Evolutionary conservation across 2,797 vertebrate species (phyloP), one percentile per base, ranked within the genome.

Genomic region (Cossypha polioptera): DNA sequence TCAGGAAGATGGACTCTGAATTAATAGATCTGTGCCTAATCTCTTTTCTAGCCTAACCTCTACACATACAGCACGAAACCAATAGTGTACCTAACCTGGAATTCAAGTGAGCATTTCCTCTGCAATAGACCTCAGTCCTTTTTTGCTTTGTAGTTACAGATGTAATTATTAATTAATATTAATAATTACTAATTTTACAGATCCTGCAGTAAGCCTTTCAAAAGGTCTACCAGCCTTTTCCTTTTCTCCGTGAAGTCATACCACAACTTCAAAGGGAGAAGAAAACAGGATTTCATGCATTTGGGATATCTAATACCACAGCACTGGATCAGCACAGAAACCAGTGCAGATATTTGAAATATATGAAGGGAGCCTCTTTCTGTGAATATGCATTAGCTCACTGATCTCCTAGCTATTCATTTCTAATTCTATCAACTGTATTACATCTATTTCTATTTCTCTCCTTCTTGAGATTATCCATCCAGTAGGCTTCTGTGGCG

Each of bases 261-360:
- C 9, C 76, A 66, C 29, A 67, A 13, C 86, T 90, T 96, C 92
- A 97, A 92, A 95, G 86, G 48, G 67, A 75, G 33, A 80, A 90
- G 47, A 53, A 92, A 92, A 86, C 22, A 66, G 62, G 66, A 86
- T 95, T 94, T 93, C 25, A 79, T 90, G 86, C 72, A 73, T 79
- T 76, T 63, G 26, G 55, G n/a, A 28, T 66, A 90, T 55, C 38
- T 81, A 79, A 83, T 72, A 36, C 38, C 17, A 26, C 54, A 68
- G 45, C n/a, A 68, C 3, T 47, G 47, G 54, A 74, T 95, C 33
- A 83, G 18, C 35, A 80, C 16, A 84, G 51, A 57, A 76, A 62
- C 24, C 31, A 40, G 7, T 8, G 9, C 8, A 3, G 22, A 63
- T 59, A 66, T 51, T 48, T 38, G 36, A 90, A 94, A 84, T 59